Conservation (phyloP, 2,113 vertebrate genomes). For the Salminus brasiliensis region DNA sequence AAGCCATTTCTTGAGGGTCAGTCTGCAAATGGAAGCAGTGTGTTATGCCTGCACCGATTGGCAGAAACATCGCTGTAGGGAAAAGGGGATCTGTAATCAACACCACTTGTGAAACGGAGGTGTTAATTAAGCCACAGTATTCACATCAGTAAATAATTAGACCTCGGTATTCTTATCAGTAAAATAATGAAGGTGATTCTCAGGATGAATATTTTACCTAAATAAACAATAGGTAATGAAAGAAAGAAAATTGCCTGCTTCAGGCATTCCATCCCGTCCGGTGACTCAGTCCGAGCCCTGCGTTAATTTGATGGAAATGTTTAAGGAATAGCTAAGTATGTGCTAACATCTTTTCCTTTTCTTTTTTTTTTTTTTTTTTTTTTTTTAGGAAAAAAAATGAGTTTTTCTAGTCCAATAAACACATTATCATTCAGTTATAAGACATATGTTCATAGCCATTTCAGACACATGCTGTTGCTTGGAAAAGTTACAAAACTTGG, state of each 20-base stretch:
- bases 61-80: background rate
- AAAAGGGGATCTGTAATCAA: constrained; percentile 37
- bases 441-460: background rate
- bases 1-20: background rate
- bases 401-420: background rate
- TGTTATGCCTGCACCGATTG: constrained; percentile 6
- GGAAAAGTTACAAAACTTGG: background rate
- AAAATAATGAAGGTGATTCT: constrained; percentile 27
- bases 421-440: background rate
- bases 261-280: background rate
- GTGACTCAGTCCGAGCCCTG: background rate
- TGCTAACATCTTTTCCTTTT: background rate
- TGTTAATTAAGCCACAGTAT: constrained; percentile 24
- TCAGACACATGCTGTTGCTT: background rate
- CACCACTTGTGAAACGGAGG: constrained; percentile 16
- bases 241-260: constrained; percentile 7
- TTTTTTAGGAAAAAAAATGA: too few relatives aligned
- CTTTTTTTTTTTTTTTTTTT: too few relatives aligned
- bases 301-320: constrained; percentile 12
- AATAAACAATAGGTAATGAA: constrained; percentile 16
- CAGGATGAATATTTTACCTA: constrained; percentile 33
- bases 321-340: background rate
- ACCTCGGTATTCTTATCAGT: constrained; percentile 16
- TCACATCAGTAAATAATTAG: constrained; percentile 36
- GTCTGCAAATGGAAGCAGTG: background rate